Evolutionary conservation across 2,797 vertebrate species (phyloP).

Genomic region (Chloroceryle inda): DNA sequence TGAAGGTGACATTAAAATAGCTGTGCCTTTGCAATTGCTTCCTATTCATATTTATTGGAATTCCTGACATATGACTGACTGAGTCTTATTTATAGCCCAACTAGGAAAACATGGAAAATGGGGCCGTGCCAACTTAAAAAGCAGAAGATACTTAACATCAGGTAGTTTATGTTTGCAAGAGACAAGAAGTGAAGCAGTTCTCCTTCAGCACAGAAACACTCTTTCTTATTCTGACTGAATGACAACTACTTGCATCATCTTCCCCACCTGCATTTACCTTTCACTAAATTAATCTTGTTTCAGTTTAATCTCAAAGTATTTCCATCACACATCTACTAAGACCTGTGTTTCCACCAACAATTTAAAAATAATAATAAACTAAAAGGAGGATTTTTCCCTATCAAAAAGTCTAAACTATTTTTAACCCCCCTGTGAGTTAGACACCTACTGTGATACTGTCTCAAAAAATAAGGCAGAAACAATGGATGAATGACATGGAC

Average conservation of each 20-base stretch:
- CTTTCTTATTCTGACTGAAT: neutral
- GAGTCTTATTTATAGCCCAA: neutral
- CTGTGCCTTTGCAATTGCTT: neutral
- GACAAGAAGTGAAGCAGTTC: neutral
- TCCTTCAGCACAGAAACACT: neutral
- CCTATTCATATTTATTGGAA: neutral
- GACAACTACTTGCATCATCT: neutral
- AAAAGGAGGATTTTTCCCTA: neutral
- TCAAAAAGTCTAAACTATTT: neutral
- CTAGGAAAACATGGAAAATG: neutral
- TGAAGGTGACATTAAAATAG: neutral
- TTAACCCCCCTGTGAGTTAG: neutral
- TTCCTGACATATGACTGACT: neutral
- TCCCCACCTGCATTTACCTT: neutral
- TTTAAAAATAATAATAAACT: neutral
- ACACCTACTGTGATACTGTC: neutral
- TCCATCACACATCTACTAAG: neutral
- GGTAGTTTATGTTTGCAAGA: neutral
- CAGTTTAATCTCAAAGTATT: neutral
- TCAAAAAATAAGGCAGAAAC: neutral
- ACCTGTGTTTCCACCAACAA: neutral
- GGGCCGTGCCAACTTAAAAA: neutral
- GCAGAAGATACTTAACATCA: neutral
- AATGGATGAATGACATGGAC: neutral
- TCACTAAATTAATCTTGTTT: neutral